These are phyloP conservation scores for Napeogenes sylphis DNA, from an alignment of 2,888 invertebrate genomes.

Conservation along the genomic window DNA sequence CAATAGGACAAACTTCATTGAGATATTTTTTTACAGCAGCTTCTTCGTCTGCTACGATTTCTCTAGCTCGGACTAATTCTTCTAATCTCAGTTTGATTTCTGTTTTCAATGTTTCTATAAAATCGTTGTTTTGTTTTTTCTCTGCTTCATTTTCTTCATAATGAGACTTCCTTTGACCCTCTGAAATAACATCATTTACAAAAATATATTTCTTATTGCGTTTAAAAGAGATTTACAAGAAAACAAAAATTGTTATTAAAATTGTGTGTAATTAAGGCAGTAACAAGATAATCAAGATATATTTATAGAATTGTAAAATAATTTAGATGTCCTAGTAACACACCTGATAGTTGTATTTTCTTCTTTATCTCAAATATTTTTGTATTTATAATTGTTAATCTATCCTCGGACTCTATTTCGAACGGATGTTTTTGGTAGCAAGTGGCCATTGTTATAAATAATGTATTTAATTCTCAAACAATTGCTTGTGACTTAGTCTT, in stretches of 20 bases:
- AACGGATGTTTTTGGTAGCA: conserved; percentile 75
- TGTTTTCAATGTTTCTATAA: conserved; percentile 84
- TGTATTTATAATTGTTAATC: conserved; percentile 81
- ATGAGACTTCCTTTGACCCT: conserved; percentile 90
- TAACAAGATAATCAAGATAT: no score
- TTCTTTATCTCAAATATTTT: conserved; percentile 91
- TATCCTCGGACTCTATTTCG: conserved; percentile 72
- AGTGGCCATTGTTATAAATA: conserved; percentile 38
- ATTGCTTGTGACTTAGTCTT: background rate
- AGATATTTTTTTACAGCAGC: conserved; percentile 66
- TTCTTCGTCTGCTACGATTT: conserved; percentile 70
- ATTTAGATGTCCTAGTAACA: conserved; percentile 30
- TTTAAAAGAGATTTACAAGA: background rate
- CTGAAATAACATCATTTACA: conserved; percentile 54
- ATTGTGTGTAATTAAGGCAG: no score
- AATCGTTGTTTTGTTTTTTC: conserved; percentile 83
- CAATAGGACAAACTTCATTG: conserved; percentile 63
- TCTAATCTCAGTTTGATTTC: conserved; percentile 81
- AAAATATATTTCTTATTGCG: background rate
- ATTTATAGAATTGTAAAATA: background rate
- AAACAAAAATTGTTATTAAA: no score
- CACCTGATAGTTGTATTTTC: conserved; percentile 90
- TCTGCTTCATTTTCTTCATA: conserved; percentile 88
- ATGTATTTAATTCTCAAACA: conserved; percentile 27
- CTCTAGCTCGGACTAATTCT: conserved; percentile 77